Conservation (phyloP, 2,113 vertebrate species). For the Origma solitaria region DNA sequence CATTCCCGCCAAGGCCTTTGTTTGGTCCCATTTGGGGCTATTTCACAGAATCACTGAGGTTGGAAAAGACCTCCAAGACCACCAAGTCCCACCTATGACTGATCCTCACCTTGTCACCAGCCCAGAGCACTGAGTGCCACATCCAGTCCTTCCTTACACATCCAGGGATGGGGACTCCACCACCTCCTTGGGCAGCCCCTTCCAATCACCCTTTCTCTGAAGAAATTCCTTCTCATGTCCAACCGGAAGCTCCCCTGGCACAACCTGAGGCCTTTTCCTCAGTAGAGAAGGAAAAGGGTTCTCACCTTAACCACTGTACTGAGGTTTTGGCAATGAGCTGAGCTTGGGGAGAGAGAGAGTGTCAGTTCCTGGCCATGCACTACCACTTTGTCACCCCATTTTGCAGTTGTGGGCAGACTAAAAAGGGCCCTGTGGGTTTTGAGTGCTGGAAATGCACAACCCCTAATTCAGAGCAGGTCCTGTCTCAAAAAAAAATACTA, state of each 20-base stretch:
- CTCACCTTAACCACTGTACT: not conserved
- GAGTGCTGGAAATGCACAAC: not conserved
- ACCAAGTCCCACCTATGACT: not conserved
- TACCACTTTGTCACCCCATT: not conserved
- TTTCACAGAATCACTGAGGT: not conserved
- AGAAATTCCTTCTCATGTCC: not conserved
- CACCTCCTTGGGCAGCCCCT: not conserved
- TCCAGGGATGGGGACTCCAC: not conserved
- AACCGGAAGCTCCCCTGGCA: not conserved
- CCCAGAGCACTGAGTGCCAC: not conserved
- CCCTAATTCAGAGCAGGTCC: not conserved
- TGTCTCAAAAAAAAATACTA: not conserved
- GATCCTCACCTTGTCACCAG: not conserved
- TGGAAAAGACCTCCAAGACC: not conserved
- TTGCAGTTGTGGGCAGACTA: not conserved
- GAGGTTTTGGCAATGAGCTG: not conserved
- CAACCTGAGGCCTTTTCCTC: not conserved
- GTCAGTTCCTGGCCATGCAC: not conserved
- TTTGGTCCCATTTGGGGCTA: not conserved
- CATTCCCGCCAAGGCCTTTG: not conserved
- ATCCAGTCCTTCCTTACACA: not conserved
- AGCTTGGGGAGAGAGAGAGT: not conserved
- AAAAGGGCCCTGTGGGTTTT: not conserved
- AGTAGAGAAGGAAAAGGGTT: not conserved
- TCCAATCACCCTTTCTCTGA: not conserved